Evolutionary conservation across 35 echinoderm and acorn worm genomes (phyloP).

Genomic region (Stichopus chloronotus): DNA sequence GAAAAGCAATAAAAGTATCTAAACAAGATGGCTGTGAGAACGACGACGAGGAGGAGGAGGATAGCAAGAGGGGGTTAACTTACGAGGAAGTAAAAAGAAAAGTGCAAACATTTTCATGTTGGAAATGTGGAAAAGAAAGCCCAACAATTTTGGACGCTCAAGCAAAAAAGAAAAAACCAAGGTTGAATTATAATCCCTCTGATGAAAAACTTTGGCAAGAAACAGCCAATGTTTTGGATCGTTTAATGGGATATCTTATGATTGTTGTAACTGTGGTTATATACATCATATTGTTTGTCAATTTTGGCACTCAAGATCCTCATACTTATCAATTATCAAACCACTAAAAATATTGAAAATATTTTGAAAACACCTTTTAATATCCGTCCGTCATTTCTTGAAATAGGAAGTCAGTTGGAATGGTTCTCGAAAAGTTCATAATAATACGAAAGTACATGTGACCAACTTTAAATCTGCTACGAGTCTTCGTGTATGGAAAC

Average conservation of each 20-base stretch:
- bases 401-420: not conserved
- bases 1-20: not conserved
- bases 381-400: not conserved
- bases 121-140: constrained; percentile 29
- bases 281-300: constrained; percentile 18
- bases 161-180: constrained; percentile 13
- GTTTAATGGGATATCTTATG: constrained; percentile 45
- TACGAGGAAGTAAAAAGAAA: not conserved
- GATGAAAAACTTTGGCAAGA: constrained; percentile 42
- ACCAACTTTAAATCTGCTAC: not conserved
- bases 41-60: not conserved
- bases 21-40: not conserved
- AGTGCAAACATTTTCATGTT: constrained; percentile 37
- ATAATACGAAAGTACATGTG: too few relatives aligned
- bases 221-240: constrained; percentile 35
- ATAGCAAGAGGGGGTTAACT: not conserved
- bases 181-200: constrained; percentile 23
- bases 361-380: too few relatives aligned
- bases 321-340: not conserved
- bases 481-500: not conserved
- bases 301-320: constrained; percentile 32
- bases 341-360: not conserved
- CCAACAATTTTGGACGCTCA: constrained; percentile 17
- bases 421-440: not conserved
- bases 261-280: constrained; percentile 5